Evolutionary conservation across 2,797 vertebrate genomes (phyloP).

Genomic region (Paramormyrops hopkinsi): DNA sequence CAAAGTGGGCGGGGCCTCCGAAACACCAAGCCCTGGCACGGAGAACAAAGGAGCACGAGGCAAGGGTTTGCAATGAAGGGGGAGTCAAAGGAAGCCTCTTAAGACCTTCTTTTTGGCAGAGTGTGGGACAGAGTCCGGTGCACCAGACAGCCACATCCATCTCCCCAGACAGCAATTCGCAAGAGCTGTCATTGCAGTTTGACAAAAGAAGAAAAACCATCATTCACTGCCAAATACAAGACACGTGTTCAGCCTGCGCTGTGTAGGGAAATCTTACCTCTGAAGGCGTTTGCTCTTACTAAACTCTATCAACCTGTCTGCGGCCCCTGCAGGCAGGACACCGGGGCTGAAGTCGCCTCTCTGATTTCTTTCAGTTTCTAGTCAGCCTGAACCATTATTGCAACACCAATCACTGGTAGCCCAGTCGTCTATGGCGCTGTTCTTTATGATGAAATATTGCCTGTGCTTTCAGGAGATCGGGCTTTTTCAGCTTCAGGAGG

Average conservation of each 20-base stretch:
- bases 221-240: slow-evolving; percentile 10
- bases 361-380: not conserved
- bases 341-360: not conserved
- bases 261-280: not conserved
- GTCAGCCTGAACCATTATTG: slow-evolving; percentile 54
- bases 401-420: slow-evolving; percentile 54
- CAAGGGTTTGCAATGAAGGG: slow-evolving; percentile 38
- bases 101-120: not conserved
- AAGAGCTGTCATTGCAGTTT: not conserved
- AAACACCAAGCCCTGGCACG: slow-evolving; percentile 52
- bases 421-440: slow-evolving; percentile 42
- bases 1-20: slow-evolving; percentile 39
- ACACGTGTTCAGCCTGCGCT: not conserved
- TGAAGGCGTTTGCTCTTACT: not conserved
- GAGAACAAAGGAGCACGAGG: slow-evolving; percentile 40
- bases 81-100: slow-evolving; percentile 6
- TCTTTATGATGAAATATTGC: slow-evolving; percentile 61
- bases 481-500: slow-evolving; percentile 58
- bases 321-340: not conserved
- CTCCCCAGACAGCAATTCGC: not conserved
- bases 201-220: not conserved
- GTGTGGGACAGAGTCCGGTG: not conserved
- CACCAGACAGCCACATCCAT: not conserved
- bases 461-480: slow-evolving; percentile 52
- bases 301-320: not conserved